Evolutionary conservation across 2,888 invertebrate genomes (phyloP), one percentile per base, ranked within the genome.

Genomic region (Priocnemis perturbator): DNA sequence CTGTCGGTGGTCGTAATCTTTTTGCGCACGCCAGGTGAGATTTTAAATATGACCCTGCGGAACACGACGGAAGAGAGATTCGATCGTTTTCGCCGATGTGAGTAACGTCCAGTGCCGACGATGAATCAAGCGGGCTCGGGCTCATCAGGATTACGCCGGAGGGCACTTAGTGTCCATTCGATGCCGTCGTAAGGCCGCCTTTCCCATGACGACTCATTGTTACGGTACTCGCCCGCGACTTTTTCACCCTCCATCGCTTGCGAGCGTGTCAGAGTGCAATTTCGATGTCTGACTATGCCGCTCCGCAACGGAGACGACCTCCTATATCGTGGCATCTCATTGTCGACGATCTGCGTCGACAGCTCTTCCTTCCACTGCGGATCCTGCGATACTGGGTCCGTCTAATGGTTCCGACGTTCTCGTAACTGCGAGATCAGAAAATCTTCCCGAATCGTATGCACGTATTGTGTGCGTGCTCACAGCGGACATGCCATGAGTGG

Each of bases 171-270:
- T 70, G 69, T 71, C 69, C 64, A 67, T 70, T 71, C 72, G 76
- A 68, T 67, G 70, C 62, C 59, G 69, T 63, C 71, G 67, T 69
- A 69, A 50, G 17, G 50, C 19, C 50, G 50, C 50, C 75, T 80
- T 81, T 81, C 78, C 77, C 78, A 80, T 78, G 80, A 74, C 72
- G 78, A 73, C 76, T 76, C 75, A 76, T 78, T 77, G 79, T 81
- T 80, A 81, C 81, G 81, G 81, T 81, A 81, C 81, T 77, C 76
- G 73, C 67, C 11, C 37, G 66, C 73, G 73, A 80, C 76, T 79
- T 79, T 78, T 76, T 74, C 78, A 73, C 71, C 74, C 68, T 71
- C 72, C 60, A 58, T 66, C 74, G 62, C 67, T 15, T 37, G 37
- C 37, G 37, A 37, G 37, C 37, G 37, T 37, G 37, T 37, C 37